These are phyloP conservation scores for Philypnodon macrostomus DNA, from an alignment of 2,797 vertebrate genomes.

Conservation along the genomic window DNA sequence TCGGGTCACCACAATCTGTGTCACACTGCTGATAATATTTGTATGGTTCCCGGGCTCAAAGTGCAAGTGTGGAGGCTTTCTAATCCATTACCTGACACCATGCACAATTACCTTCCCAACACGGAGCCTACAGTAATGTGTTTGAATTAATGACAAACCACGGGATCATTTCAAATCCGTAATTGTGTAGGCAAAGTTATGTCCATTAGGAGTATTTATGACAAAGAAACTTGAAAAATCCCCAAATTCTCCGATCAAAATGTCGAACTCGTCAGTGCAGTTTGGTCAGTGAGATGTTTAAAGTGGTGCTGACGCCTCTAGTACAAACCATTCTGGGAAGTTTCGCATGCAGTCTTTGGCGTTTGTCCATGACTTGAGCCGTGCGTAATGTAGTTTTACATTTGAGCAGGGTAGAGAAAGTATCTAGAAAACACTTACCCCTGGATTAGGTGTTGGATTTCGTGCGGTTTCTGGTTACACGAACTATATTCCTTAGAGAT, in stretches of 20 bases:
- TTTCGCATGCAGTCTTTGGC: neutral
- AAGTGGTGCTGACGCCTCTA: too few species aligned
- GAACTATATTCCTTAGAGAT: conserved; percentile 25
- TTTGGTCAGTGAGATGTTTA: too few species aligned
- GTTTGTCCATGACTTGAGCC: neutral
- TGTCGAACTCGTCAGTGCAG: neutral
- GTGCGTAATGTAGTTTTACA: neutral
- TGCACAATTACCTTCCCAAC: conserved; percentile 51
- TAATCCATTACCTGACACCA: conserved; percentile 50
- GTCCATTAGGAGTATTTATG: conserved; percentile 12
- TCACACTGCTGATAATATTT: conserved; percentile 17
- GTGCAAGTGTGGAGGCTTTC: conserved; percentile 38
- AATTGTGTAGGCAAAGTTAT: neutral
- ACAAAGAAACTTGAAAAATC: conserved; percentile 22
- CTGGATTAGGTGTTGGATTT: neutral
- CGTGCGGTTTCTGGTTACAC: neutral
- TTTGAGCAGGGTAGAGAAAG: neutral
- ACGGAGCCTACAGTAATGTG: conserved; percentile 21
- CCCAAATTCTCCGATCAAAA: conserved; percentile 5
- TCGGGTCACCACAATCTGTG: conserved; percentile 15
- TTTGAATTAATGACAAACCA: conserved; percentile 29
- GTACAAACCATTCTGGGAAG: conserved; percentile 1
- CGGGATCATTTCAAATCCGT: conserved; percentile 14
- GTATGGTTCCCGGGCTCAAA: conserved; percentile 34
- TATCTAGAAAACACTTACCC: conserved; percentile 19